These are phyloP conservation scores for Pelodiscus sinensis DNA, from an alignment of 2,113 vertebrate genomes.

Conservation along the genomic window DNA sequence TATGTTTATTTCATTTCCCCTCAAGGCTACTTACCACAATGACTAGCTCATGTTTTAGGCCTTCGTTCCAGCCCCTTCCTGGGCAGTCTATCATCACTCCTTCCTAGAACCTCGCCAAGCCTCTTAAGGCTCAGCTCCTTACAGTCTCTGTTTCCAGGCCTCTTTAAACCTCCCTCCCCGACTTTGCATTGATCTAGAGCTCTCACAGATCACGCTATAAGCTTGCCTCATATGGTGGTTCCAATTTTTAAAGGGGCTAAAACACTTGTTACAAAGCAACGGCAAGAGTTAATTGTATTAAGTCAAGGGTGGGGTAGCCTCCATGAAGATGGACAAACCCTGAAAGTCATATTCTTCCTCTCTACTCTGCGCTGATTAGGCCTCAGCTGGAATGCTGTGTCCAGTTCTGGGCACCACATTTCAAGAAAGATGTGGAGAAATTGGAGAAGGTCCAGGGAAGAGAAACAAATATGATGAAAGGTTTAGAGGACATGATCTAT, in stretches of 20 bases:
- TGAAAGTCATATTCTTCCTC: too few relatives aligned
- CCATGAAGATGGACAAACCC: background rate
- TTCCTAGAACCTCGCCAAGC: background rate
- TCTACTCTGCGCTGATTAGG: too few relatives aligned
- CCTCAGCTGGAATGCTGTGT: too few relatives aligned
- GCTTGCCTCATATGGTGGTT: background rate
- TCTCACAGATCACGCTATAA: background rate
- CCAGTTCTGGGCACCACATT: too few relatives aligned
- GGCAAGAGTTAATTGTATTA: background rate
- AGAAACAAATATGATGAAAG: too few relatives aligned
- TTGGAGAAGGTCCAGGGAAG: too few relatives aligned
- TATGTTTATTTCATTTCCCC: background rate
- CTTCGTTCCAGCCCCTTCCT: background rate
- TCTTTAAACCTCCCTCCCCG: too few relatives aligned
- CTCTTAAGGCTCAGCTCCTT: background rate
- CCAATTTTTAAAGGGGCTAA: background rate
- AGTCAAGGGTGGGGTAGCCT: background rate
- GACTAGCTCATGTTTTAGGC: background rate
- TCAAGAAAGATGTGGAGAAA: too few relatives aligned
- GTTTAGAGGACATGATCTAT: too few relatives aligned
- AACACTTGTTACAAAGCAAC: background rate
- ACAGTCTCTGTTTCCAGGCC: background rate
- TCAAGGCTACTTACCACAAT: background rate
- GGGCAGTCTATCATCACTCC: background rate
- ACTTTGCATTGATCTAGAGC: background rate